phyloP scores from a whole-genome alignment of 2,888 invertebrate genomes.

The Dione vanillae region DNA sequence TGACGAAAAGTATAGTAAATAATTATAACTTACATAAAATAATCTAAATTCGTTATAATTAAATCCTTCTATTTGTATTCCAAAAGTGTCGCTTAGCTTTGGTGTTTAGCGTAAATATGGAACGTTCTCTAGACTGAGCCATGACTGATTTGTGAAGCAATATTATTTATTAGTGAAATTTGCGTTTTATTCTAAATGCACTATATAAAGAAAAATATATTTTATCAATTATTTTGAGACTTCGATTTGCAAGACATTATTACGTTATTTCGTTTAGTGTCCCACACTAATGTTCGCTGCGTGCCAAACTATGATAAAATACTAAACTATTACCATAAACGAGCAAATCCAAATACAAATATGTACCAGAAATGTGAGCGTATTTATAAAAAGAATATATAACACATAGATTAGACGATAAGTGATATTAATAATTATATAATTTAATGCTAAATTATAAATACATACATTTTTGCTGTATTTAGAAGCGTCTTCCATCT shows the following conservation, averaged over 20 bases:
- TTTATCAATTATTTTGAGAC: constrained; percentile 33
- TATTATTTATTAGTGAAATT: constrained; percentile 78
- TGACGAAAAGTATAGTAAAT: too few species aligned
- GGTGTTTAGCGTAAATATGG: constrained; percentile 43
- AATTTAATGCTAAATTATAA: constrained; percentile 72
- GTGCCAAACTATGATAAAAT: constrained; percentile 71
- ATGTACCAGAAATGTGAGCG: constrained; percentile 67
- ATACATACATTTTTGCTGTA: constrained; percentile 82
- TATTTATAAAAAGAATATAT: constrained; percentile 71
- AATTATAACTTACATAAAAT: too few species aligned
- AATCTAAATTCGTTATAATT: not conserved
- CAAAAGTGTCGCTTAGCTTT: constrained; percentile 35
- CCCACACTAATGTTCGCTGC: constrained; percentile 50
- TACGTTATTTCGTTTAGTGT: constrained; percentile 37
- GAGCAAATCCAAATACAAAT: constrained; percentile 62
- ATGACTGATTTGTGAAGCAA: constrained; percentile 82
- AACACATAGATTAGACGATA: constrained; percentile 74
- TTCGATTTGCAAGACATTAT: constrained; percentile 45
- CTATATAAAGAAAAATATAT: constrained; percentile 32
- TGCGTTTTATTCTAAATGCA: constrained; percentile 54
- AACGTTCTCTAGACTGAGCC: constrained; percentile 72
- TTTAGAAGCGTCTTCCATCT: constrained; percentile 84
- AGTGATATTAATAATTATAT: constrained; percentile 76
- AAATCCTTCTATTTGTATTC: not conserved
- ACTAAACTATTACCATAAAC: constrained; percentile 57